Base-by-base conservation (phyloP, 2,888 invertebrate genomes). In the Digitonthophagus gazella region DNA sequence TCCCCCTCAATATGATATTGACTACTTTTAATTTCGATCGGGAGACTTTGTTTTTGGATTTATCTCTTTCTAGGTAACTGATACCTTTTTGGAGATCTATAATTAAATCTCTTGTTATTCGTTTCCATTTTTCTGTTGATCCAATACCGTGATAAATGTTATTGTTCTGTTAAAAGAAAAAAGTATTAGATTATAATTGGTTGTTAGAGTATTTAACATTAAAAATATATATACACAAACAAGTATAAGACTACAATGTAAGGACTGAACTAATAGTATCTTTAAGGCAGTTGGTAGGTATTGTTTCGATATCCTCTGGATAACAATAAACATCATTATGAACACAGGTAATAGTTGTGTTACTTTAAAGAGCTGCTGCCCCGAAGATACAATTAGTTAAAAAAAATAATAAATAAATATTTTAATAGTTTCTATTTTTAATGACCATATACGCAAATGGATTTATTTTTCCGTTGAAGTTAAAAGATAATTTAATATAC, bases 41-140 rank as follows among this genome's bases (percentile, higher is more conserved):
- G 0, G 90, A 89, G 6, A 91, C 84, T 81, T 91, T 89, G 70
- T 87, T 85, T 79, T 90, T 90, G n/a, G 87, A 88, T 77, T 89
- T 87, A 76, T 90, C 90, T 76, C 88, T 87, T 75, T 90, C 90
- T 75, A 87, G 87, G 74, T 86, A 84, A 76, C 86, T 88, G 79
- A 95, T 86, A 67, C 97, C 97, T 83, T 98, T 98, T 80, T 95
- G 93, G 76, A 97, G 87, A 83, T 98, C 98, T 67, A 95, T 90
- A 71, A 93, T 88, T 56, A 98, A 86, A 80, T 98, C 96, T 58
- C 98, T 87, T 0, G 95, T 95, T 20, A 97, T 82, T 73, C 88
- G 89, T 72, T 89, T 88, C 95, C 95, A 96, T 66, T 81, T 82
- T 74, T 87, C 86, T 75, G 84, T 85, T 8, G 83, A 78, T 4